Evolutionary conservation across 2,888 invertebrate species (phyloP).

Genomic region (Erebia aethiops): DNA sequence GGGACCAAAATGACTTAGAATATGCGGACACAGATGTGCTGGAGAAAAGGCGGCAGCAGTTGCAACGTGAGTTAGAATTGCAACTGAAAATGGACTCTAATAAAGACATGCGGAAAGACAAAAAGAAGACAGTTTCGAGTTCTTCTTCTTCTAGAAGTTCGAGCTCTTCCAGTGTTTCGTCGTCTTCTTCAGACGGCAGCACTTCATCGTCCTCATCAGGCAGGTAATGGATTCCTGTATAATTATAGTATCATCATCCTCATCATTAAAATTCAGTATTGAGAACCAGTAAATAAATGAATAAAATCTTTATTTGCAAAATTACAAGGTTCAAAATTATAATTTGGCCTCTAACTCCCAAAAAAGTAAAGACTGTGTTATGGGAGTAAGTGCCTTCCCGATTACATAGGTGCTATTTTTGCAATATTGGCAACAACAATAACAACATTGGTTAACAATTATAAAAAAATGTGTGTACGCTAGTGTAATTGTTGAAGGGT

Average conservation of each 20-base stretch:
- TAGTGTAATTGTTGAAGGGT: too few relatives aligned
- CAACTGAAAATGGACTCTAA: conserved; percentile 89
- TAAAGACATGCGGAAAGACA: conserved; percentile 87
- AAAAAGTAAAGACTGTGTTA: too few relatives aligned
- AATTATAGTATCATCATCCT: not conserved
- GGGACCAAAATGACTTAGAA: conserved; percentile 91
- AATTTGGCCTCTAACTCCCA: too few relatives aligned
- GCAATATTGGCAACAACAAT: too few relatives aligned
- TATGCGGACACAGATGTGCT: conserved; percentile 91
- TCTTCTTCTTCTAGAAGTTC: conserved; percentile 87
- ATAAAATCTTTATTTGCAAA: too few relatives aligned
- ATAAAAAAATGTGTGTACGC: too few relatives aligned
- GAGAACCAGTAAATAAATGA: too few relatives aligned
- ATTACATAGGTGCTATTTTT: too few relatives aligned
- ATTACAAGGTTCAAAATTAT: too few relatives aligned
- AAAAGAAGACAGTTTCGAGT: conserved; percentile 86
- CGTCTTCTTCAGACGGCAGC: conserved; percentile 86
- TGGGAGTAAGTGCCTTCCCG: too few relatives aligned
- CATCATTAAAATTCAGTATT: not conserved
- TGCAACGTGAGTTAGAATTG: conserved; percentile 90
- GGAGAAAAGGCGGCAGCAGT: conserved; percentile 88
- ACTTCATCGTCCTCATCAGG: conserved; percentile 85
- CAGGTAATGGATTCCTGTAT: conserved; percentile 52
- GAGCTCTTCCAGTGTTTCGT: conserved; percentile 85
- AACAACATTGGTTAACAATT: too few relatives aligned